These are phyloP conservation scores for Acanthoscelides obtectus DNA, from an alignment of 2,888 invertebrate species.

Conservation along the genomic window DNA sequence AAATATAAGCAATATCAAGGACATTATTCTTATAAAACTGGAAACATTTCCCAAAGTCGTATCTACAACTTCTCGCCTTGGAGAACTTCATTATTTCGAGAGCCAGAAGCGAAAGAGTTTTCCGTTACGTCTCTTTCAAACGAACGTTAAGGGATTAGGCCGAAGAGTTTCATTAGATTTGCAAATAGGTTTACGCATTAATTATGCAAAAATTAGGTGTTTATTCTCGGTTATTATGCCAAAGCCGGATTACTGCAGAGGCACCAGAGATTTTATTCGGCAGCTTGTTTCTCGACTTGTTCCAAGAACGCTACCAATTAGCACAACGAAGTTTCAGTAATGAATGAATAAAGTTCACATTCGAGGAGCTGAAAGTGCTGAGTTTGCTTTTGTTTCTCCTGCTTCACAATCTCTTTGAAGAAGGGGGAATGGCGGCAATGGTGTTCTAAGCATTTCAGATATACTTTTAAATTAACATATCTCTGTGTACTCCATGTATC, in stretches of 20 bases:
- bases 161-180: conserved; percentile 26
- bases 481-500: too few species aligned
- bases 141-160: conserved; percentile 24
- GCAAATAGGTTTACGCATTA: conserved; percentile 27
- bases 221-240: conserved; percentile 26
- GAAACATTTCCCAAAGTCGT: not conserved
- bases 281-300: not conserved
- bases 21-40: not conserved
- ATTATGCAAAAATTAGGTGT: conserved; percentile 31
- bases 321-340: not conserved
- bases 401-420: too few species aligned
- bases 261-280: not conserved
- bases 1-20: not conserved
- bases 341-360: not conserved
- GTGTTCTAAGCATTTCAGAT: too few species aligned
- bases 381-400: not conserved
- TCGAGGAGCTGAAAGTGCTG: not conserved
- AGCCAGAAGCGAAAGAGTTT: not conserved
- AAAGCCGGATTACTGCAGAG: conserved; percentile 16
- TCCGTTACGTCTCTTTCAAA: conserved; percentile 8
- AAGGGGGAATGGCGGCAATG: too few species aligned
- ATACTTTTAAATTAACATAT: too few species aligned
- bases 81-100: not conserved
- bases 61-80: not conserved
- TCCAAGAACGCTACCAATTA: not conserved